Percentiles rank a stretch among this genome's conserved stretches.
Evolutionary conservation across 2,888 invertebrate genomes (phyloP).

Genomic region (Acholoe squamosa): DNA sequence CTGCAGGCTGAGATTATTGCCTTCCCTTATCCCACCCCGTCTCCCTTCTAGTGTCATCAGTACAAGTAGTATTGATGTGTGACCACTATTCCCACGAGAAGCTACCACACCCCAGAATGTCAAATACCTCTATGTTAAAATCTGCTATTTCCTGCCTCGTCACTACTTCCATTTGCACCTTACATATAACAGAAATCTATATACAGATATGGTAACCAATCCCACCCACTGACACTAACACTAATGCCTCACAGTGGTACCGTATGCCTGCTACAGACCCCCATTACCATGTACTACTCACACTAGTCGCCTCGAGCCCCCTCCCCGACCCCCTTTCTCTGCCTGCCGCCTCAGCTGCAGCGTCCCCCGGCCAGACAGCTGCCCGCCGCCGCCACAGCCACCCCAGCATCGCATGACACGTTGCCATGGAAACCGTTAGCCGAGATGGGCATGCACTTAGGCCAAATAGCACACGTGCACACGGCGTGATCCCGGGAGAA

Average conservation of each 20-base stretch:
- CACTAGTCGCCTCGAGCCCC: neutral
- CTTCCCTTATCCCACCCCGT: neutral
- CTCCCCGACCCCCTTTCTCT: neutral
- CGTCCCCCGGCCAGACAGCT: neutral
- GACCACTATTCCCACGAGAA: no score
- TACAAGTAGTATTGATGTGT: no score
- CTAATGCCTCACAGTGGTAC: neutral
- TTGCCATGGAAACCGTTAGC: constrained; percentile 21
- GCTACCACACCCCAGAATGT: no score
- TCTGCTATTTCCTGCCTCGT: no score
- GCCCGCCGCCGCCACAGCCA: neutral
- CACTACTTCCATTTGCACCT: no score
- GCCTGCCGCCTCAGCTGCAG: neutral
- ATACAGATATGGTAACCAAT: no score
- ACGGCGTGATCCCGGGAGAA: constrained; percentile 11
- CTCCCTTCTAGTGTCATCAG: neutral
- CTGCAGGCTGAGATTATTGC: neutral
- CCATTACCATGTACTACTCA: neutral
- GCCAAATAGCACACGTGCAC: constrained; percentile 43
- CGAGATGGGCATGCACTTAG: constrained; percentile 44
- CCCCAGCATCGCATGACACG: constrained; percentile 37
- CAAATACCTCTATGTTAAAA: no score
- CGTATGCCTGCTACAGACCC: neutral
- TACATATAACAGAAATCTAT: no score
- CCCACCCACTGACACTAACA: no score